phyloP scores from a whole-genome alignment of 2,888 invertebrate species.

The Leucophenga montana region DNA sequence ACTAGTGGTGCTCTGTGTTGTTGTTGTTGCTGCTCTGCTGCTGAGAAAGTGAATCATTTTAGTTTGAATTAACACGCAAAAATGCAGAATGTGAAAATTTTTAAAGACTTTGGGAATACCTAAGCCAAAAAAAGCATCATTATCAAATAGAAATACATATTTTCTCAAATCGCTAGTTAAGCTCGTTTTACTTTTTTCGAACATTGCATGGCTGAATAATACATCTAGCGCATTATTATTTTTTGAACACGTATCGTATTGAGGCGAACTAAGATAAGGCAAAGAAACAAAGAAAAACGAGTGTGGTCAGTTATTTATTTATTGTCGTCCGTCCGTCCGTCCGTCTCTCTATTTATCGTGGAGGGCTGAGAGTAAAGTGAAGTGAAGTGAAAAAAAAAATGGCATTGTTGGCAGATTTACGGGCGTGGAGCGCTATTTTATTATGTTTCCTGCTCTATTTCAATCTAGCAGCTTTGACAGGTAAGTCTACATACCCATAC shows the following conservation, averaged over 20 bases:
- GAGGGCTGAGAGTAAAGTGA: neutral
- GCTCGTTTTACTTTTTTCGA: no score
- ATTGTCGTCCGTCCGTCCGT: no score
- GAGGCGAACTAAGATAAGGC: neutral
- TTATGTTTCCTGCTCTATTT: conserved; percentile 49
- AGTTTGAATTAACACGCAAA: neutral
- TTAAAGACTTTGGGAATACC: conserved; percentile 5
- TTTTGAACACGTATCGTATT: conserved; percentile 19
- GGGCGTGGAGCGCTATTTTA: conserved; percentile 25
- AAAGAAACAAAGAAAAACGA: neutral
- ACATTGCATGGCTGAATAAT: no score
- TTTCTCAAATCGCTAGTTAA: no score
- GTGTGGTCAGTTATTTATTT: no score
- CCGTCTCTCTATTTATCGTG: no score
- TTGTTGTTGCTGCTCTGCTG: neutral
- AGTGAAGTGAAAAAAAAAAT: neutral
- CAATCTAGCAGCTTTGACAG: conserved; percentile 27
- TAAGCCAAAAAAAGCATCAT: neutral
- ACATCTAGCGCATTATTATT: neutral
- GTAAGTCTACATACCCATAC: conserved; percentile 44
- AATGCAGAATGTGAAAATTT: conserved; percentile 13
- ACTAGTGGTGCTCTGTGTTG: neutral
- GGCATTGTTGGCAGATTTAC: neutral
- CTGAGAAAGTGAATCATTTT: conserved; percentile 31
- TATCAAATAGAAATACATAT: no score